Base-by-base conservation (phyloP, 2,888 invertebrate species). In the Artemia sp. region DNA sequence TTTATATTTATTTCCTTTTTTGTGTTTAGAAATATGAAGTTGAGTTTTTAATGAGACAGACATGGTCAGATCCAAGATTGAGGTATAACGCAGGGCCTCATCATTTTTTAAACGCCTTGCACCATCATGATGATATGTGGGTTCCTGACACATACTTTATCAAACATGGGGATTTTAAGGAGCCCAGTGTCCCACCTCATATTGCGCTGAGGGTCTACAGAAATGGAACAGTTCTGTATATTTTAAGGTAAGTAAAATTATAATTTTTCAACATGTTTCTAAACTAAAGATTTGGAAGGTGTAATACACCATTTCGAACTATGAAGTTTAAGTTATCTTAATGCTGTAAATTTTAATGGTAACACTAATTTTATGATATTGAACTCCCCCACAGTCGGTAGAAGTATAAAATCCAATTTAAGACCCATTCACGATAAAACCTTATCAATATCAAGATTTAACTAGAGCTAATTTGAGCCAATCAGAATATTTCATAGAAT, bases 91-190 rank as follows among this genome's bases (percentile, higher is more conserved):
- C 92, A 81, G 88, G 88, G 79, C 90, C 89, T 75, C 85, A 89
- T 83, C 88, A 89, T 77, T 92, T 86, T 80, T 83, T 93, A 76
- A 93, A 93, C 81, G 93, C 91, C 74, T 88, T 93, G 77, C 92
- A 92, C 79, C 92, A 93, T 79, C 88, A 91, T 83, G 87, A 89
- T 78, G 86, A 90, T 77, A 88, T 92, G 78, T 92, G 92, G 92
- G 83, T 92, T 76, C 92, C 93, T 73, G 93, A 93, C 82, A 92
- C 92, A 71, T 92, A 92, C 80, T 93, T 93, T 82, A 92, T 92
- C 79, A 92, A 92, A 89, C 92, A 93, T 81, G 93, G 93, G 73
- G 92, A 93, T 81, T 93, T 92, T 81, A 92, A 92, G 84, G 90
- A 91, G 80, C 91, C 91, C 74, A 86, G 92, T 78, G 90, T 90